A percentile compares a stretch with the other conserved stretches of the same genome.
Conservation (phyloP, 2,797 vertebrate species). For the Rhinella marina region DNA sequence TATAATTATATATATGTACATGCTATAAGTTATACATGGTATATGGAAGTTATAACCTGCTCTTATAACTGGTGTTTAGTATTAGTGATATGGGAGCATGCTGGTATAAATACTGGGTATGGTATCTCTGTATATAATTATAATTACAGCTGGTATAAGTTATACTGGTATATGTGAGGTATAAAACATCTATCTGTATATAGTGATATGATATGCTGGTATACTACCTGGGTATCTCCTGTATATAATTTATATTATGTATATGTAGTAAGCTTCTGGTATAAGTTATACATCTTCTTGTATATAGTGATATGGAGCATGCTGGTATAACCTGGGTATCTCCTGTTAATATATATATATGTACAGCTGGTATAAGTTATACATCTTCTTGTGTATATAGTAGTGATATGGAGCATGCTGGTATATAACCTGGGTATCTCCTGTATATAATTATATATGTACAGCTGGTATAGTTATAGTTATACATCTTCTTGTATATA, state of each 20-base stretch:
- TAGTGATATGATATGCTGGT: not conserved
- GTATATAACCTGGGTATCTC: not conserved
- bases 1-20: not conserved
- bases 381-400: not conserved
- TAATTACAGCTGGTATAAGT: constrained; percentile 2
- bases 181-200: not conserved
- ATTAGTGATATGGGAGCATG: too few relatives aligned
- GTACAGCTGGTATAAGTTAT: not conserved
- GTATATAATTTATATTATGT: too few relatives aligned
- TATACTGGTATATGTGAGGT: too few relatives aligned
- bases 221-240: too few relatives aligned
- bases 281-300: not conserved
- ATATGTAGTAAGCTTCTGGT: too few relatives aligned
- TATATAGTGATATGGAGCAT: not conserved
- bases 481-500: too few relatives aligned
- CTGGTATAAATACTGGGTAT: too few relatives aligned
- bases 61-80: too few relatives aligned
- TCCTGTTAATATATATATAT: not conserved
- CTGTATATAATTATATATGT: too few relatives aligned
- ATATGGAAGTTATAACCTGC: not conserved
- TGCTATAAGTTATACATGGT: too few relatives aligned
- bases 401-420: not conserved
- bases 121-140: not conserved
- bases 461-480: too few relatives aligned
- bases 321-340: not conserved